Percentiles rank a stretch among this genome's conserved stretches.
Conservation (phyloP, 2,888 invertebrate genomes). For the Drosophila ezoana region DNA sequence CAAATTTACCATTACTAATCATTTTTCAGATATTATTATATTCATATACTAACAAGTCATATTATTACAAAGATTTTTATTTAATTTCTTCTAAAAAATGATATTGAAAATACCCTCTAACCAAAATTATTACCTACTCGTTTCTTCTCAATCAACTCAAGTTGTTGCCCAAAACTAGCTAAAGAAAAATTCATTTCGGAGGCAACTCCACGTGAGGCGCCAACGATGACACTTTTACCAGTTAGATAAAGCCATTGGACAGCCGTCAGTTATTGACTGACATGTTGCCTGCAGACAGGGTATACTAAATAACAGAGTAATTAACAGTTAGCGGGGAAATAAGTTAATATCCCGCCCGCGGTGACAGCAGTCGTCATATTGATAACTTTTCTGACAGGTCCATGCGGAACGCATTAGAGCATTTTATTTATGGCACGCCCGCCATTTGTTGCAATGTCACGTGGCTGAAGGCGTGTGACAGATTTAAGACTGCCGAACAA, state of each 20-base stretch:
- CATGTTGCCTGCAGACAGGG: constrained; percentile 8
- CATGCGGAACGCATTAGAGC: constrained; percentile 47
- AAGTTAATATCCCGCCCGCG: constrained; percentile 21
- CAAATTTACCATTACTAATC: too few relatives aligned
- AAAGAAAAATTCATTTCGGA: background rate
- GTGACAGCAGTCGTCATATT: constrained; percentile 36
- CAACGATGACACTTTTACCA: background rate
- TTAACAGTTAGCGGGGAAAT: constrained; percentile 10
- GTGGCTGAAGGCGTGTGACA: constrained; percentile 4
- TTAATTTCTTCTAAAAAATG: background rate
- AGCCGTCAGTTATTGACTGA: constrained; percentile 16
- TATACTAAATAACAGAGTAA: constrained; percentile 37
- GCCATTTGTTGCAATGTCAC: constrained; percentile 27
- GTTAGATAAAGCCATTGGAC: constrained; percentile 15
- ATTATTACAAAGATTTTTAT: background rate
- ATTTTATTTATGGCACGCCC: constrained; percentile 27
- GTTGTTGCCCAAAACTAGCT: background rate
- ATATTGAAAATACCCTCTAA: too few relatives aligned
- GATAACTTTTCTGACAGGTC: constrained; percentile 39
- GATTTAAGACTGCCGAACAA: constrained; percentile 13
- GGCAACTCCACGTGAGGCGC: constrained; percentile 7
- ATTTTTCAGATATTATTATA: too few relatives aligned
- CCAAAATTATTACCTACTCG: background rate
- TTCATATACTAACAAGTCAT: too few relatives aligned
- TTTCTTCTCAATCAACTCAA: background rate